Conservation (phyloP, 2,797 vertebrate species). For the Chrosomus eos region DNA sequence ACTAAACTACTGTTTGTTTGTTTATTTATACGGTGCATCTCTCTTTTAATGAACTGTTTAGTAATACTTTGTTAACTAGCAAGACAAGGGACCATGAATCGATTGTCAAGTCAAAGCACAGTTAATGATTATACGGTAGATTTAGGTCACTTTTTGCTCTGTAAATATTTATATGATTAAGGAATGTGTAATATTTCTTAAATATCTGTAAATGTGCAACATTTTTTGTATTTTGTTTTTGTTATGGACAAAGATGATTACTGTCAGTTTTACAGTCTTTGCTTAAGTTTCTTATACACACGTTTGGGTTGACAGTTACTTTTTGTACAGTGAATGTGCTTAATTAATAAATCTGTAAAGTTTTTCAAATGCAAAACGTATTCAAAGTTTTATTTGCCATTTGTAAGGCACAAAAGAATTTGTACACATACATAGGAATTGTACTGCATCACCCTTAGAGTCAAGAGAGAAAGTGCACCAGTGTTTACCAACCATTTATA, state of each 20-base stretch:
- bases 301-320: not conserved
- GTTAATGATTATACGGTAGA: slow-evolving; percentile 1
- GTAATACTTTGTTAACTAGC: not conserved
- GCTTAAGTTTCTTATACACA: not conserved
- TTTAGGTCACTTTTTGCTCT: slow-evolving; percentile 12
- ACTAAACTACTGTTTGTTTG: not conserved
- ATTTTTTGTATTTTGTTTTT: slow-evolving; percentile 11
- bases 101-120: slow-evolving; percentile 23
- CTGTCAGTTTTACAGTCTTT: not conserved
- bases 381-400: too few relatives aligned
- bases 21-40: slow-evolving; percentile 12
- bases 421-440: too few relatives aligned
- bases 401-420: too few relatives aligned
- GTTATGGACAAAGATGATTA: not conserved
- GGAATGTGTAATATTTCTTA: slow-evolving; percentile 7
- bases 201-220: not conserved
- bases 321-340: slow-evolving; percentile 37
- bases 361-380: slow-evolving; percentile 32
- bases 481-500: too few relatives aligned
- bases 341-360: slow-evolving; percentile 28
- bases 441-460: too few relatives aligned
- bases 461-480: too few relatives aligned
- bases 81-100: not conserved
- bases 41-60: not conserved
- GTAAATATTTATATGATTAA: slow-evolving; percentile 13